phyloP scores from a whole-genome alignment of 2,888 invertebrate genomes.

The Oscheius onirici region DNA sequence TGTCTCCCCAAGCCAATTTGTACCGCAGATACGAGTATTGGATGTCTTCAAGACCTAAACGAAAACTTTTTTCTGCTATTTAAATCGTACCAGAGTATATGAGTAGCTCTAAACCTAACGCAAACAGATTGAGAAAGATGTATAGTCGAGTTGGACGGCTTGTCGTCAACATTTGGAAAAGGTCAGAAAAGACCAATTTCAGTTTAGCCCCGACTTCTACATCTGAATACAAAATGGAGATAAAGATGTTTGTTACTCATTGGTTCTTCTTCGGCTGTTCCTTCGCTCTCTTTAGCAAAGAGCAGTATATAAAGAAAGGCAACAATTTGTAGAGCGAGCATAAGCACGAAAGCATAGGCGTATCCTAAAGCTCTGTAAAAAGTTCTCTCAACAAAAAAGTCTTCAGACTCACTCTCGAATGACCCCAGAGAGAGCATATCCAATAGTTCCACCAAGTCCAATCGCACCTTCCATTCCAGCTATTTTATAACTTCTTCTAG shows the following conservation, averaged over 20 bases:
- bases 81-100: constrained; percentile 44
- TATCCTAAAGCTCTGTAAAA: constrained; percentile 71
- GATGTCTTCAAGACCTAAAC: constrained; percentile 56
- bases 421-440: constrained; percentile 71
- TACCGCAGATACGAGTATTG: constrained; percentile 65
- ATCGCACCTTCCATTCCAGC: constrained; percentile 72
- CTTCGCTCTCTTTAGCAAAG: constrained; percentile 42
- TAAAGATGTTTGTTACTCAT: not conserved
- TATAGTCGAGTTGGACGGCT: constrained; percentile 39
- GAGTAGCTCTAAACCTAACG: constrained; percentile 61
- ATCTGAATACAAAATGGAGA: not conserved
- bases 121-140: constrained; percentile 55
- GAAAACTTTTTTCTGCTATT: not conserved
- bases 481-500: constrained; percentile 69
- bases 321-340: constrained; percentile 62
- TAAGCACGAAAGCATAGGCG: constrained; percentile 69
- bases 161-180: constrained; percentile 45
- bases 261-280: not conserved
- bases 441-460: constrained; percentile 72
- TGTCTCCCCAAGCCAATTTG: constrained; percentile 65
- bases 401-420: constrained; percentile 63
- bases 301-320: constrained; percentile 69
- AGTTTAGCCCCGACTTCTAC: not conserved
- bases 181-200: constrained; percentile 22
- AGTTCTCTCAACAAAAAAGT: constrained; percentile 2